Base-by-base conservation (phyloP, 2,888 invertebrate species). In the Thalpophila matura region DNA sequence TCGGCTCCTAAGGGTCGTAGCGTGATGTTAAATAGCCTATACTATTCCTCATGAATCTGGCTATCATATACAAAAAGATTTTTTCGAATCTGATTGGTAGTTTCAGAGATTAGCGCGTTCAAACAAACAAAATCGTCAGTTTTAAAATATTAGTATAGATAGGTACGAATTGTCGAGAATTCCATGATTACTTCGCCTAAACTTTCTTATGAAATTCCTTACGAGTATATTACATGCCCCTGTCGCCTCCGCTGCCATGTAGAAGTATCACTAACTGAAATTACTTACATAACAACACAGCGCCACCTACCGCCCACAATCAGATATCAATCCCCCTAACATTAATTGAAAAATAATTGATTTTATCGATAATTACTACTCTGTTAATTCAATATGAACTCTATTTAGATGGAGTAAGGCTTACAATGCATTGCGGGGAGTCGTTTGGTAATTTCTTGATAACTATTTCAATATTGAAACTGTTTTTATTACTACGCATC, bases 341-440 rank as follows among this genome's bases (percentile, higher is more conserved):
- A 73, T 82, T 89, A 86, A 89, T 89, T 88, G 86, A 81, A 88
- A 88, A 88, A 85, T 89, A 89, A 89, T 89, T 88, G 90, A 89
- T 89, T 89, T 79, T 54, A 68, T 80, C 78, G 72, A 81, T 79
- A 81, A 81, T 76, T 80, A 79, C 65, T 72, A 2, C 7, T 50
- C 57, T 37, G 59, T 50, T 50, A 72, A 70, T 69, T 66, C 53
- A 81, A 80, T 76, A 64, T 78, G 50, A 75, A 65, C 74, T 73
- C 75, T 82, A 59, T 68, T 10, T 10, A 43, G 22, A 56, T 31
- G 16, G 6, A 3, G 45, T 66, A 55, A 71, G 65, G 70, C 59
- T 35, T n/a, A 63, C 55, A 53, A 37, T 67, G 31, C 42, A 22
- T 29, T 61, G 51, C 14, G 26, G n/a, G 20, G 7, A 7, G 7